Conservation (phyloP, 2,113 vertebrate genomes). For the Ammodytes marinus region DNA sequence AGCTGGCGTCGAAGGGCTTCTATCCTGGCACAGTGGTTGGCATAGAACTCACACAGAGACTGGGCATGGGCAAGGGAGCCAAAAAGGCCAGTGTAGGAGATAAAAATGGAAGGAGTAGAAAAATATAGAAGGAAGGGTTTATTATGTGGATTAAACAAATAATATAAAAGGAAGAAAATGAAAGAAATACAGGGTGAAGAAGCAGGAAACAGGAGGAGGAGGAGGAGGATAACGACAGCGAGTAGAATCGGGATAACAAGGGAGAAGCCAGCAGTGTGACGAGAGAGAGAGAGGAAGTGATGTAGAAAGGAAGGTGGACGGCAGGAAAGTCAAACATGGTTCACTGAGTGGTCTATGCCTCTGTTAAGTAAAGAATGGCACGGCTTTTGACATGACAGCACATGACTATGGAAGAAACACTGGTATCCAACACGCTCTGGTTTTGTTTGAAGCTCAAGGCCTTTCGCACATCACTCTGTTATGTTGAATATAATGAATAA, state of each 20-base stretch:
- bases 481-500: background rate
- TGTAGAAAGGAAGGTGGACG: conserved; percentile 56
- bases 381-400: background rate
- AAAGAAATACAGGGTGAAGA: conserved; percentile 26
- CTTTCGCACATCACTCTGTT: background rate
- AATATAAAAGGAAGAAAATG: conserved; percentile 40
- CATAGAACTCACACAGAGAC: conserved; percentile 87
- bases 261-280: conserved; percentile 18
- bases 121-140: conserved; percentile 71
- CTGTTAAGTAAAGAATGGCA: background rate
- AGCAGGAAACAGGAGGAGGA: conserved; percentile 24
- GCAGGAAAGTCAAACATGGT: conserved; percentile 64
- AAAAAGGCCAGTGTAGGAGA: conserved; percentile 68
- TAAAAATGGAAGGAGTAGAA: conserved; percentile 64
- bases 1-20: conserved; percentile 83
- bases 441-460: background rate
- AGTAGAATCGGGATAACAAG: conserved; percentile 13
- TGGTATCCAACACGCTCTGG: background rate
- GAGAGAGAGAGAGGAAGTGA: conserved; percentile 30
- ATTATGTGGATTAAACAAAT: conserved; percentile 67
- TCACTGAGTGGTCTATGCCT: conserved; percentile 26
- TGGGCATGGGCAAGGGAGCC: conserved; percentile 72
- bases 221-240: conserved; percentile 28
- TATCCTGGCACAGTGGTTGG: conserved; percentile 84
- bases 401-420: conserved; percentile 5